Base-by-base conservation (phyloP, 2,797 vertebrate species). In the Natrix natrix region DNA sequence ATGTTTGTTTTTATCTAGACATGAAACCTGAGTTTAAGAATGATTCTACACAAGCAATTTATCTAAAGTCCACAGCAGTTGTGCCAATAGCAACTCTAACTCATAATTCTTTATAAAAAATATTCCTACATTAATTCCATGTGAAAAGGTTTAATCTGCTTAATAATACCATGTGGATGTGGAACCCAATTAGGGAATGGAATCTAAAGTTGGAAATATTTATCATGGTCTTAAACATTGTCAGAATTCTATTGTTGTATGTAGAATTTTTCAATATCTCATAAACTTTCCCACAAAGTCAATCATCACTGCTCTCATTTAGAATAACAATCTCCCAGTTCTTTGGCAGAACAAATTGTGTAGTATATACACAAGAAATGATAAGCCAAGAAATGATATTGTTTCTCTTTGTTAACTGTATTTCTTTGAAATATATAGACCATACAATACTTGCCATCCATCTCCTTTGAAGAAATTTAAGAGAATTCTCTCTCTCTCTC, bases 271-370 rank as follows among this genome's bases (percentile, higher is more conserved):
- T 92, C 48, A 92, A n/a, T 93, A 93, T 90, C 90, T 95, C 90
- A 89, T 26, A 94, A 96, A 95, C 61, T 94, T 94, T 93, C 54
- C 48, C 90, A 63, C 90, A 63, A 93, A 94, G 86, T 93, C 86
- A 95, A 93, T 92, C 92, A 91, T 69, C 57, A 93, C 2, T 66
- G 26, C 8, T 28, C 91, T 90, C 91, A 90, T 91, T 94, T 48
- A 96, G 59, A 63, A 93, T 57, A 57, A 89, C 26, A 48, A 92
- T 95, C 95, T 94, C 54, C 91, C 55, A 94, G 60, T 1, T 7
- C 13, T 92, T 93, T 92, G 60, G 92, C 69, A 93, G 93, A 96
- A 88, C 52, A 94, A 94, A 52, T 88, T 13, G 0, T 93, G 61
- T 92, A 89, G 56, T 91, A 57, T 89, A 12, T 61, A 4, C 2